Evolutionary conservation across 2,888 invertebrate species (phyloP), one percentile per base, ranked within the genome.

Genomic region (Acholoe squamosa): DNA sequence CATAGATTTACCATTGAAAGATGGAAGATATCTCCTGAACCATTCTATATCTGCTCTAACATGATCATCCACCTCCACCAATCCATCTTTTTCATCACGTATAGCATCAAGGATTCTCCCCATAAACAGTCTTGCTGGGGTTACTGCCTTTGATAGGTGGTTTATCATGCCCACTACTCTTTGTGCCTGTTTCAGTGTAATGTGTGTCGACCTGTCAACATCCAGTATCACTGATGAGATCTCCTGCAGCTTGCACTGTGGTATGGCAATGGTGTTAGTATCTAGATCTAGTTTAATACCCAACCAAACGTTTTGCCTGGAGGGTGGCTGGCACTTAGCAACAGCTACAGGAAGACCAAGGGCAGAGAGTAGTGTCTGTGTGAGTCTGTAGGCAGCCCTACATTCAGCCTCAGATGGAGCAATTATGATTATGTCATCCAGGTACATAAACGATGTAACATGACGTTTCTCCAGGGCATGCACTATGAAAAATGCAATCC

Each of bases 31-130:
- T 5, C n/a, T n/a, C 5, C 19, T 3, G 14, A 61, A 61, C 61
- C 61, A 61, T n/a, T 61, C n/a, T n/a, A 61, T 19, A 22, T 61
- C 61, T 61, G 61, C 61, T 22, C n/a, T 61, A 61, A 61, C 61
- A n/a, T 61, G 22, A n/a, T 19, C 3, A 19, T 19, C n/a, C 22
- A 61, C 61, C 61, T 19, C 22, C n/a, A 61, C n/a, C 19, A n/a
- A n/a, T 3, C 22, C 22, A n/a, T n/a, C 61, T 61, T 61, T 19
- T 3, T 3, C 61, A 5, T 61, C 22, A n/a, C 61, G 19, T n/a
- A 61, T 19, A n/a, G 61, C 61, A 1, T 61, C 61, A 5, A 61
- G 61, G 19, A 61, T 19, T 14, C 61, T 61, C 19, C 22, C 19
- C 61, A 61, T 61, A n/a, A 61, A 61, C n/a, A 61, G 61, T 3